Evolutionary conservation across 2,797 vertebrate genomes (phyloP).

Genomic region (Steatocranus sp.): DNA sequence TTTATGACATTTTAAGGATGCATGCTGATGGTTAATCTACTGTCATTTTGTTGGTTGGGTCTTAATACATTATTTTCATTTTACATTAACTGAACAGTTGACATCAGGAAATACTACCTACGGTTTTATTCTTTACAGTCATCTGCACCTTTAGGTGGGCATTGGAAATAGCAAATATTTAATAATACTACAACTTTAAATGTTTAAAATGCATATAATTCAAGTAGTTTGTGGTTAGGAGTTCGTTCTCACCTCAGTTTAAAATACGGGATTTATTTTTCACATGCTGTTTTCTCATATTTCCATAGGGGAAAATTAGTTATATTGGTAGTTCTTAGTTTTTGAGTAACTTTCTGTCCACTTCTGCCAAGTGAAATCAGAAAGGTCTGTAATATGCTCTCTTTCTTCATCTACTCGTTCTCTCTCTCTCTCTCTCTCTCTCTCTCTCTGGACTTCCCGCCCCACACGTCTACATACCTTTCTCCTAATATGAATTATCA

Average conservation of each 20-base stretch:
- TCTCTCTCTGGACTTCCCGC: not conserved
- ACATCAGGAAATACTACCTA: not conserved
- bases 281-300: not conserved
- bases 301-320: accelerated
- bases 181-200: not conserved
- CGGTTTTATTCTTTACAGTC: not conserved
- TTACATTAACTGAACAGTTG: not conserved
- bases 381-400: not conserved
- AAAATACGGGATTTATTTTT: not conserved
- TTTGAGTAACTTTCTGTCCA: not conserved
- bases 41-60: not conserved
- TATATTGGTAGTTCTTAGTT: not conserved
- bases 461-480: not conserved
- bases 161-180: not conserved
- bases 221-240: accelerated
- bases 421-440: accelerated
- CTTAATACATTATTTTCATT: not conserved
- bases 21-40: not conserved
- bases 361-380: not conserved
- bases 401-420: not conserved
- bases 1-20: not conserved
- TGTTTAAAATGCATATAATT: not conserved
- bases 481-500: not conserved
- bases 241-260: not conserved
- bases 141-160: not conserved